A percentile compares a stretch with the other conserved stretches of the same genome.
Conservation (phyloP, 92 coral and sea anemone genomes). For the Porites lobata region DNA sequence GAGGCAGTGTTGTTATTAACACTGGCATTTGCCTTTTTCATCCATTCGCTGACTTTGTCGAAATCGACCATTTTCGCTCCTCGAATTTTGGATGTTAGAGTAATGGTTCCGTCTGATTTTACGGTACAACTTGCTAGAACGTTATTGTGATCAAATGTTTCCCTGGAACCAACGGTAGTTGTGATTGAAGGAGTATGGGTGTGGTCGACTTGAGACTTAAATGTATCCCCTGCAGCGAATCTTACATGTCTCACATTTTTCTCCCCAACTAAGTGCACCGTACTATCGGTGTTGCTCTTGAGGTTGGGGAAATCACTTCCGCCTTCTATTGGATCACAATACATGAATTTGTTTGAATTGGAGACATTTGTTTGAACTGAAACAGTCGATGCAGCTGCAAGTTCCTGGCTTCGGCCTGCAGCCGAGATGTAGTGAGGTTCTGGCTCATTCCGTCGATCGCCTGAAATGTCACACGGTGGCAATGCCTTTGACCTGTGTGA, state of each 20-base stretch:
- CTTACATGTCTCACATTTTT: neutral
- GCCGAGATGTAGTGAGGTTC: neutral
- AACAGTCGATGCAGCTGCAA: neutral
- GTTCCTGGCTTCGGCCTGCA: neutral
- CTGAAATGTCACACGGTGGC: neutral
- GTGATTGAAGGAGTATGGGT: neutral
- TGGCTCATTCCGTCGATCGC: neutral
- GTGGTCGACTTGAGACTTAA: too few relatives aligned
- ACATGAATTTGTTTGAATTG: neutral
- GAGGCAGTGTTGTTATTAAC: neutral
- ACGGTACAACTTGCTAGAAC: neutral
- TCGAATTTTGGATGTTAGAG: neutral
- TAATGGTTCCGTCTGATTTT: neutral
- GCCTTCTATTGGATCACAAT: neutral
- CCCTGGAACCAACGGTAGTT: neutral
- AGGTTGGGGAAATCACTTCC: neutral
- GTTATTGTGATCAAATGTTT: neutral
- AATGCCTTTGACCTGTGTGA: neutral
- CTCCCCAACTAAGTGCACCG: neutral
- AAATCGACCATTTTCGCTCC: neutral
- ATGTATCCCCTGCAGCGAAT: neutral
- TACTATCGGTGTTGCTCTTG: neutral
- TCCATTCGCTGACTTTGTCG: conserved; percentile 25
- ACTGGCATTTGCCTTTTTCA: neutral
- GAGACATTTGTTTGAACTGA: neutral